Percentiles rank a stretch among this genome's conserved stretches.
Conservation (phyloP, 2,113 vertebrate species). For the Ia io region DNA sequence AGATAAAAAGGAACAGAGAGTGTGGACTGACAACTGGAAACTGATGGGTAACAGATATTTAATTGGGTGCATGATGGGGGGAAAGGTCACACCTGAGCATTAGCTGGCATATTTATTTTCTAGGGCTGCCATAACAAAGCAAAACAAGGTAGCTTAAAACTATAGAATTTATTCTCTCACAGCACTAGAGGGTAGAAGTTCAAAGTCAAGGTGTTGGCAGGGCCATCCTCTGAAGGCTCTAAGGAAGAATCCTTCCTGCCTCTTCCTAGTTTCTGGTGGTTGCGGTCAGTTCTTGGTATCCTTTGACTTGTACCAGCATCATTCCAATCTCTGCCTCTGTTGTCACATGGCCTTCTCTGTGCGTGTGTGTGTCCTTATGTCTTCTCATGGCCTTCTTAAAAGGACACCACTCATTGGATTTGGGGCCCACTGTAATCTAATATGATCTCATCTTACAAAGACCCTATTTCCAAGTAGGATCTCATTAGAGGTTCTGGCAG, state of each 20-base stretch:
- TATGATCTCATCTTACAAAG: not conserved
- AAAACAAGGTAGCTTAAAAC: not conserved
- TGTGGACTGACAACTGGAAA: not conserved
- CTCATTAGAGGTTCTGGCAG: not conserved
- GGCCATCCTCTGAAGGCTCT: not conserved
- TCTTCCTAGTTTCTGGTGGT: not conserved
- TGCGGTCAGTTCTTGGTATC: not conserved
- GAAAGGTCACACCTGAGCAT: not conserved
- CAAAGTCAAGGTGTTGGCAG: not conserved
- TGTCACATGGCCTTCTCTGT: not conserved
- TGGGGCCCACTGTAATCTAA: not conserved
- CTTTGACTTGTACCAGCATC: not conserved
- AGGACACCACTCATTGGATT: not conserved
- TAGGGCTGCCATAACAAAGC: not conserved
- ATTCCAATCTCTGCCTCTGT: not conserved
- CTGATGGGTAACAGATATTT: not conserved
- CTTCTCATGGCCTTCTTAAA: not conserved
- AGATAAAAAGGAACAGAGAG: not conserved
- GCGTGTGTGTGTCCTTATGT: not conserved
- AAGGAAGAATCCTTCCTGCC: not conserved
- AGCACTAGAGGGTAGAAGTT: not conserved
- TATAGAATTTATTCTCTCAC: not conserved
- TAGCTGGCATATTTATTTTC: not conserved
- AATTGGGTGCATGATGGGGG: not conserved
- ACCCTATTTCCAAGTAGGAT: not conserved